Evolutionary conservation across 2,888 invertebrate genomes (phyloP), one percentile per base, ranked within the genome.

Genomic region (Andrena haemorrhoa): DNA sequence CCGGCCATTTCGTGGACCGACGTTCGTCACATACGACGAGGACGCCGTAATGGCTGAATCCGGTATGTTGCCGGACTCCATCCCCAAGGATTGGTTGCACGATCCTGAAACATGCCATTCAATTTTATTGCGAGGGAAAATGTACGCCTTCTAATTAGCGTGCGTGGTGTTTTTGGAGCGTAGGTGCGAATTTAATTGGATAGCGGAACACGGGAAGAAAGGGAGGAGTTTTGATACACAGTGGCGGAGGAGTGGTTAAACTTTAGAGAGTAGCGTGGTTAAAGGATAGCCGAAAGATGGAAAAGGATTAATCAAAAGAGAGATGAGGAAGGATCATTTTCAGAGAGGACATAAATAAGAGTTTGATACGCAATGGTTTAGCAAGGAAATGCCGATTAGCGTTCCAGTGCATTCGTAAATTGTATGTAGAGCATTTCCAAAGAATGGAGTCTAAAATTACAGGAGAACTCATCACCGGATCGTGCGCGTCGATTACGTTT

Each of bases 1-100:
- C 97, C 97, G 95, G 91, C 96, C 96, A 91, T 96, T 96, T 90
- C 95, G 95, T 16, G 97, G 96, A 64, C 97, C 97, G 72, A 96
- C 96, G 89, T 95, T 96, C 75, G 95, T 94, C 88, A 96, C 96
- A 91, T 96, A 97, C 63, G 96, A 96, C 26, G 96, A 96, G 88
- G 96, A 96, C 71, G 97, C 97, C 20, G 95, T 95, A 91, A 97
- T 95, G 87, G 96, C 96, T 66, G 95, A 94, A 93, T 97, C 96
- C 84, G 95, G 95, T 91, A 97, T 96, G 73, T 94, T 95, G 61
- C 96, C 96, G 41, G 96, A 95, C 93, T 97, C 96, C 96, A 97
- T 96, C 75, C 97, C 97, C 83, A 97, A 94, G 33, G 96, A 94
- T 86, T 94, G 94, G 91, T 95, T 95, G 93, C 96, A 96, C 89